Base-by-base conservation (phyloP, 2,113 vertebrate genomes). In the Mionectes macconnelli region DNA sequence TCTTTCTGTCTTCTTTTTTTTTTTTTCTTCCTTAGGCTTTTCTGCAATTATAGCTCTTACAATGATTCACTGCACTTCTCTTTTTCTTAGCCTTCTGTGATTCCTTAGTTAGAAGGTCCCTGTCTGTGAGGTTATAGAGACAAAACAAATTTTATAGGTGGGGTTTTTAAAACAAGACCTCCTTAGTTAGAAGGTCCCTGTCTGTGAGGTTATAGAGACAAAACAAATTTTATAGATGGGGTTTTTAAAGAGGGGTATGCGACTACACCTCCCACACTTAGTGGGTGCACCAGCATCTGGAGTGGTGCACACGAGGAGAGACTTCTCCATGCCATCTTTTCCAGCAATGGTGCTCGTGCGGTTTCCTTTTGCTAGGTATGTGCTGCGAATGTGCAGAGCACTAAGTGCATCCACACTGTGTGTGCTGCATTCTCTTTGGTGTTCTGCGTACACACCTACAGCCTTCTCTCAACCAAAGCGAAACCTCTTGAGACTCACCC, bases 381-480 rank as follows among this genome's bases (percentile, higher is more conserved):
- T 33, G 20, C 17, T 45, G 3, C 39, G 14, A 23, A 47, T 39
- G 18, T 47, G 18, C 63, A 76, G 47, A 79, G 5, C 33, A 15
- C 10, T 45, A 37, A 72, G 5, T 20, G 18, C 14, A 59, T 31
- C 53, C 31, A 39, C 23, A 7, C 8, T 33, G 2, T 17, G 17
- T 0, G 0, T 40, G 18, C 2, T 2, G 0, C 53, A 8, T 39
- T 69, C 47, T 91, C 1, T 1, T 8, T 18, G 14, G 7, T 33
- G 6, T 27, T 8, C 17, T 0, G 0, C 1, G 8, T 17, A 15
- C 15, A 47, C 47, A 60, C 20, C 18, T 72, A 17, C 44, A 84
- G 14, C 14, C n/a, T 94, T 45, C 17, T 57, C 57, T 28, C 30
- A 60, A 8, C 6, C 4, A 35, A 21, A 56, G 14, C 10, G 52